Conservation (phyloP, 2,113 vertebrate genomes). For the Phasianus colchicus region DNA sequence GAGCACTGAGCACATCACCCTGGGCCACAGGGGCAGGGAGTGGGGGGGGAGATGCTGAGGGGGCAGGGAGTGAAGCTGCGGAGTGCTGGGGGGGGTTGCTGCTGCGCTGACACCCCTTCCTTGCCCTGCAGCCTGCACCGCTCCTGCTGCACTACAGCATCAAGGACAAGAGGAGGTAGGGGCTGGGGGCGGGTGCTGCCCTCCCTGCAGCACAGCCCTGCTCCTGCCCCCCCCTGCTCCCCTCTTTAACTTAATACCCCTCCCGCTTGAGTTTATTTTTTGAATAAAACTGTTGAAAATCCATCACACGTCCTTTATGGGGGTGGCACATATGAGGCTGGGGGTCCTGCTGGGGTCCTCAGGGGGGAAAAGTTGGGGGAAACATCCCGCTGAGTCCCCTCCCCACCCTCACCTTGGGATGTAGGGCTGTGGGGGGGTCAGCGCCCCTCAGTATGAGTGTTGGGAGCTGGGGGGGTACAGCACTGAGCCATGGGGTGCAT, state of each 20-base stretch:
- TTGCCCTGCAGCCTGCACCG: conserved; percentile 73
- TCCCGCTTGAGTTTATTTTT: conserved; percentile 75
- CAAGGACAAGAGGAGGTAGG: conserved; percentile 84
- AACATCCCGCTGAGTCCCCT: not conserved
- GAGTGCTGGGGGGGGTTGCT: not conserved
- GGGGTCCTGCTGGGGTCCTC: not conserved
- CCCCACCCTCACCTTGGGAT: not conserved
- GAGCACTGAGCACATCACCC: too few relatives aligned
- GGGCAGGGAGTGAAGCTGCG: too few relatives aligned
- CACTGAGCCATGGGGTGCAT: too few relatives aligned
- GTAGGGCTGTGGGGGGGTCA: rapidly evolving
- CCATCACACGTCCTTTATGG: rapidly evolving
- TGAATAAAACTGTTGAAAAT: conserved; percentile 76
- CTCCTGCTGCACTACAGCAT: conserved; percentile 83
- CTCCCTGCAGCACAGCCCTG: not conserved
- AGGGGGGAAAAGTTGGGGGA: not conserved
- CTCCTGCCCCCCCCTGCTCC: not conserved
- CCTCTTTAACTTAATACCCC: conserved; percentile 72
- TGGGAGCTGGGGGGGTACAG: not conserved
- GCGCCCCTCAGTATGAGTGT: not conserved
- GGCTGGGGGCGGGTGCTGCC: not conserved
- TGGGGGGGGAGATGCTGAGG: too few relatives aligned
- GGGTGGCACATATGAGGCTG: rapidly evolving
- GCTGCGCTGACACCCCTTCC: not conserved
- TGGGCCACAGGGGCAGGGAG: not conserved